A percentile compares a stretch with the other conserved stretches of the same genome.
phyloP scores from a whole-genome alignment of 2,888 invertebrate species.

The Drosophila dives region DNA sequence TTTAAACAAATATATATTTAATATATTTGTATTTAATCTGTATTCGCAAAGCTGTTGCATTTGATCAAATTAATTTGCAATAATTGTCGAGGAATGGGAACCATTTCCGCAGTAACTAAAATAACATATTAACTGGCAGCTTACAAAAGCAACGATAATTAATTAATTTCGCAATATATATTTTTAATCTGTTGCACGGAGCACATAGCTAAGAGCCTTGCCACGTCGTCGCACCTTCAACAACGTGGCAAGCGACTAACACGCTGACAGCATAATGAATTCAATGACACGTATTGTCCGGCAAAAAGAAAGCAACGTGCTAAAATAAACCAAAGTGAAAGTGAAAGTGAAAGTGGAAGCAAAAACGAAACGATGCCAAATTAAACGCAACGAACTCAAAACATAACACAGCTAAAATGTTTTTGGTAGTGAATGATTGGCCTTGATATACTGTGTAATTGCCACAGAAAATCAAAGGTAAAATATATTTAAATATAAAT shows the following conservation, averaged over 20 bases:
- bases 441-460: neutral
- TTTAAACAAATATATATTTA: conserved; percentile 11
- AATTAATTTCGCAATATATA: conserved; percentile 66
- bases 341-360: conserved; percentile 22
- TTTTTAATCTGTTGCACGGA: conserved; percentile 47
- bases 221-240: neutral
- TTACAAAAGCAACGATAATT: conserved; percentile 57
- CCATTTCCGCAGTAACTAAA: neutral
- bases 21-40: conserved; percentile 17
- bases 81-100: conserved; percentile 9
- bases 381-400: conserved; percentile 2
- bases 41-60: neutral
- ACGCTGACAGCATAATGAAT: conserved; percentile 72
- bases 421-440: neutral
- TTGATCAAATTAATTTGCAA: conserved; percentile 40
- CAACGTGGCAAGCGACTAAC: conserved; percentile 17
- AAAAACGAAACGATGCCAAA: conserved; percentile 13
- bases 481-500: neutral
- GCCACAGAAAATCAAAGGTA: neutral
- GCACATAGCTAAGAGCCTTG: conserved; percentile 7
- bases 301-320: conserved; percentile 34
- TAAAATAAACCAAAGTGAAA: conserved; percentile 37
- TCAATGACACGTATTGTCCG: conserved; percentile 70
- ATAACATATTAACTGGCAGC: conserved; percentile 39
- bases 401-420: neutral